Conservation (phyloP, 2,113 vertebrate genomes). For the Physeter macrocephalus region DNA sequence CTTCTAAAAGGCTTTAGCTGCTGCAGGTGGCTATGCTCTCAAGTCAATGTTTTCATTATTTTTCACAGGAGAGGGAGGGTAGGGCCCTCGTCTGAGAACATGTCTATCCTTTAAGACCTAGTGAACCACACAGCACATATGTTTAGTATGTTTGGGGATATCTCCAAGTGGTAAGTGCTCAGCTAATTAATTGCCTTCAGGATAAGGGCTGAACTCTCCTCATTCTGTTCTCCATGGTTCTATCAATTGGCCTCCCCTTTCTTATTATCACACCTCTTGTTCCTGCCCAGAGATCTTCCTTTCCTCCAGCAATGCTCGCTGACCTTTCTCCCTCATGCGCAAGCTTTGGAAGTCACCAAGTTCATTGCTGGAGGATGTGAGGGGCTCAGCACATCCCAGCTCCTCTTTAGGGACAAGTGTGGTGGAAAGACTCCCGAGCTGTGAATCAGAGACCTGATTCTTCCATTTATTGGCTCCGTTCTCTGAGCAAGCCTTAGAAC, state of each 20-base stretch:
- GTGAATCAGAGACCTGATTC: background rate
- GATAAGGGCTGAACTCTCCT: background rate
- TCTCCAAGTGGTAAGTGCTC: background rate
- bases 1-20: slow-evolving; percentile 12
- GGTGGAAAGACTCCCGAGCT: background rate
- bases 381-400: background rate
- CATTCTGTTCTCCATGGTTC: background rate
- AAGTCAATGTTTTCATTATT: slow-evolving; percentile 40
- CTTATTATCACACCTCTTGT: background rate
- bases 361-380: background rate
- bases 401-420: background rate
- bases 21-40: slow-evolving; percentile 20
- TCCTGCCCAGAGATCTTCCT: background rate
- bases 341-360: background rate
- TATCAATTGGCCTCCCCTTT: background rate
- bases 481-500: background rate
- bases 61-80: background rate
- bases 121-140: accelerated
- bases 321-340: background rate
- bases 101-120: background rate
- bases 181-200: background rate
- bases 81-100: background rate
- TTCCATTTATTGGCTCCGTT: background rate
- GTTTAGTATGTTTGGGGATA: background rate
- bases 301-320: background rate